These are phyloP conservation scores for Nemurella pictetii DNA, from an alignment of 2,888 invertebrate species.

Conservation along the genomic window DNA sequence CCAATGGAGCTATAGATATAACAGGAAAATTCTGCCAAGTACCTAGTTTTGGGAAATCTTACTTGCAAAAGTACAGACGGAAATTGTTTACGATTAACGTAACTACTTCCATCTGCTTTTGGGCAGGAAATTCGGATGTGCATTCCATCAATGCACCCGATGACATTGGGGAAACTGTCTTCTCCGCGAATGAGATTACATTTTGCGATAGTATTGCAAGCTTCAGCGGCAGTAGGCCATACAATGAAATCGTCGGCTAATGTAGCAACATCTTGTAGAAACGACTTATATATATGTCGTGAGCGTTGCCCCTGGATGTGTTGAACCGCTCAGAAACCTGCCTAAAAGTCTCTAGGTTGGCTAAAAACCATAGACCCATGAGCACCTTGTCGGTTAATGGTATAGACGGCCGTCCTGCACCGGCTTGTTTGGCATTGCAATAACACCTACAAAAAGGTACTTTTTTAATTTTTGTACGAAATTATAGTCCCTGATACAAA, in stretches of 20 bases:
- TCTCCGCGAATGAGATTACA: neutral
- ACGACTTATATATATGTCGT: neutral
- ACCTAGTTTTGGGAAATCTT: too few species aligned
- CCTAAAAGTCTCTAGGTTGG: neutral
- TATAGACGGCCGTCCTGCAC: neutral
- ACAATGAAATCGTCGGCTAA: neutral
- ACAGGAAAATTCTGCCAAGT: too few species aligned
- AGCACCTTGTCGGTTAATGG: neutral
- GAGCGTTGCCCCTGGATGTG: neutral
- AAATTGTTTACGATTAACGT: neutral
- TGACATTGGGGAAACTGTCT: neutral
- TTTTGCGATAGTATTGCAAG: neutral
- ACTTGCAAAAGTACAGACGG: neutral
- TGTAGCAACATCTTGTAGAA: neutral
- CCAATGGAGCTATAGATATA: too few species aligned
- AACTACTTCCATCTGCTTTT: neutral
- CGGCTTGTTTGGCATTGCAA: neutral
- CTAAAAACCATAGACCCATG: neutral
- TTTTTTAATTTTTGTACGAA: neutral
- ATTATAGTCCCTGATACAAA: neutral
- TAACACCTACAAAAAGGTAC: neutral
- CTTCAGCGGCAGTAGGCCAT: neutral
- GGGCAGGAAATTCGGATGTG: neutral
- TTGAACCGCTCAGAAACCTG: neutral
- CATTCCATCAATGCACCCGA: too few species aligned